A percentile compares a stretch with the other conserved stretches of the same genome.
Evolutionary conservation across 2,888 invertebrate genomes (phyloP).

Genomic region (Drosophila silvestris): DNA sequence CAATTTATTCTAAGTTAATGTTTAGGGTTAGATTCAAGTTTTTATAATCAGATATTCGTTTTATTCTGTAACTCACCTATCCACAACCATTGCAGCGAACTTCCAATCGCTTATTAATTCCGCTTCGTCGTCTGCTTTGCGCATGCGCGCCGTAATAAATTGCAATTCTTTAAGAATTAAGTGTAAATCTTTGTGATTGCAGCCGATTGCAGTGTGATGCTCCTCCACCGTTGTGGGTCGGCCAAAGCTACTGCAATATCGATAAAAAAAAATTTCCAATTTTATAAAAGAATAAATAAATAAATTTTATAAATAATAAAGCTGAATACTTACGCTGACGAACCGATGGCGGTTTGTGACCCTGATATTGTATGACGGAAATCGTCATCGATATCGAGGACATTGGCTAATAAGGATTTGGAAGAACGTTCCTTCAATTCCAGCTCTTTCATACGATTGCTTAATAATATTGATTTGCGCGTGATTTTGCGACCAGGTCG

Average conservation of each 20-base stretch:
- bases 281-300: not conserved
- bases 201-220: constrained; percentile 87
- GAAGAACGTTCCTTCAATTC: constrained; percentile 97
- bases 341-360: constrained; percentile 87
- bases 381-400: constrained; percentile 97
- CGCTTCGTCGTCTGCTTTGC: constrained; percentile 96
- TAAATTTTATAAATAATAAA: too few species aligned
- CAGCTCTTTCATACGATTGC: constrained; percentile 95
- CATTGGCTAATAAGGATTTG: constrained; percentile 96
- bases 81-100: constrained; percentile 99
- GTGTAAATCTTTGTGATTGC: constrained; percentile 94
- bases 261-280: not conserved
- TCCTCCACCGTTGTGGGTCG: constrained; percentile 93
- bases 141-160: constrained; percentile 97
- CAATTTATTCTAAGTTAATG: not conserved
- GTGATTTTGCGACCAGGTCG: constrained; percentile 98
- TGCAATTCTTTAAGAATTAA: constrained; percentile 96
- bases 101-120: constrained; percentile 98
- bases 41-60: not conserved
- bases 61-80: constrained; percentile 87
- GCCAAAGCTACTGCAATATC: constrained; percentile 87
- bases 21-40: not conserved
- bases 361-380: constrained; percentile 90
- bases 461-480: constrained; percentile 94
- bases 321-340: constrained; percentile 87